phyloP scores from a whole-genome alignment of 2,888 invertebrate genomes.

The Ectropis crepuscularia region DNA sequence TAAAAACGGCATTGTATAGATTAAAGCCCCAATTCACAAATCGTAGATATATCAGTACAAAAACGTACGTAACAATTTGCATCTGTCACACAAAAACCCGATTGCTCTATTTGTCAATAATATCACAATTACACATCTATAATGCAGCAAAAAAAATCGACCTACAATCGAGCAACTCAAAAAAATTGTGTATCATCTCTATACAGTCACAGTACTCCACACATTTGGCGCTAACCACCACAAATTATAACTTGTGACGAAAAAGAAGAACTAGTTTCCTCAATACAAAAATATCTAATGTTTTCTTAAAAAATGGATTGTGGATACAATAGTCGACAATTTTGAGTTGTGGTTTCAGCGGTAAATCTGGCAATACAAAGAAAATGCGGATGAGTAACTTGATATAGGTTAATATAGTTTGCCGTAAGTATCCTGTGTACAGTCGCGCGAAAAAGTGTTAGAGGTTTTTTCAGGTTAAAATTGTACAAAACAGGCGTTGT shows the following conservation, averaged over 20 bases:
- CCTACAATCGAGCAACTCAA: conserved; percentile 27
- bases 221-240: conserved; percentile 24
- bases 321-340: too few species aligned
- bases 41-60: too few species aligned
- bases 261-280: too few species aligned
- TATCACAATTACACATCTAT: conserved; percentile 11
- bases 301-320: too few species aligned
- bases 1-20: too few species aligned
- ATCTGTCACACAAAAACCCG: conserved; percentile 13
- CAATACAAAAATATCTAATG: too few species aligned
- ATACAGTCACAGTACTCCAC: conserved; percentile 31
- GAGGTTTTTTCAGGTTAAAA: not conserved
- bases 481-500: too few species aligned
- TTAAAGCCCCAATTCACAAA: too few species aligned
- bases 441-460: conserved; percentile 20
- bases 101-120: conserved; percentile 36
- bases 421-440: conserved; percentile 21
- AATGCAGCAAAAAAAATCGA: conserved; percentile 34
- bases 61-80: not conserved
- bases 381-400: conserved; percentile 41
- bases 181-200: conserved; percentile 30
- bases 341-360: too few species aligned
- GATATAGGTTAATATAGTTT: conserved; percentile 37
- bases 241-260: too few species aligned
- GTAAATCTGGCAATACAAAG: conserved; percentile 12